phyloP scores from a whole-genome alignment of 2,797 vertebrate genomes.

The Staurois parvus region DNA sequence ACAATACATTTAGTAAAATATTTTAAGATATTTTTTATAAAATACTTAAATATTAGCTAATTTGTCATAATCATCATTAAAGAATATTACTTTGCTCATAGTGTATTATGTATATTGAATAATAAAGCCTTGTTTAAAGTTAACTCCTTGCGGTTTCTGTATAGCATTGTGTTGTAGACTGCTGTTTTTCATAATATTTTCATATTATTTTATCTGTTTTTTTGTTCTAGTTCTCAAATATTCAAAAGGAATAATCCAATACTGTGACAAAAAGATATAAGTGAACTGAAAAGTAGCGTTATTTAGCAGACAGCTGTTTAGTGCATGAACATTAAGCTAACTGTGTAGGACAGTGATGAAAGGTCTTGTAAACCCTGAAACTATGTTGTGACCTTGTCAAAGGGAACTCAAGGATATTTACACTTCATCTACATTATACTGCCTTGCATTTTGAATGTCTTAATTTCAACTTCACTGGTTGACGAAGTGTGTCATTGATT shows the following conservation, averaged over 20 bases:
- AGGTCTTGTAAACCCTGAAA: constrained; percentile 54
- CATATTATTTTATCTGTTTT: too few species aligned
- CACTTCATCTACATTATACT: constrained; percentile 51
- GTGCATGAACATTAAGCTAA: constrained; percentile 30
- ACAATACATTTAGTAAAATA: too few species aligned
- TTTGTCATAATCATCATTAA: too few species aligned
- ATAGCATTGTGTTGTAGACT: too few species aligned
- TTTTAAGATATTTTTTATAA: too few species aligned
- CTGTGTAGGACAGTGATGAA: constrained; percentile 46
- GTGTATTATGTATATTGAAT: too few species aligned
- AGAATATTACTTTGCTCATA: too few species aligned
- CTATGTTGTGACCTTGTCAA: constrained; percentile 53
- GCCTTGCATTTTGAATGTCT: constrained; percentile 27
- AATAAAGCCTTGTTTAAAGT: too few species aligned
- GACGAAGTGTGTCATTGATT: constrained; percentile 54
- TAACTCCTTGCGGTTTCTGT: too few species aligned
- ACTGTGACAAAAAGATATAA: neutral
- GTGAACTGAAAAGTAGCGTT: constrained; percentile 6
- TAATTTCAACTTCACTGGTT: constrained; percentile 26
- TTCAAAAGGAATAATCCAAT: neutral
- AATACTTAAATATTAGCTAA: too few species aligned
- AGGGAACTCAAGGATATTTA: constrained; percentile 48
- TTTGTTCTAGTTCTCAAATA: too few species aligned
- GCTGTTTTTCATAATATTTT: too few species aligned
- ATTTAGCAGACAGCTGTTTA: constrained; percentile 44